phyloP scores from a whole-genome alignment of 1,140 invertebrate genomes.

The Zeugodacus cucurbitae region DNA sequence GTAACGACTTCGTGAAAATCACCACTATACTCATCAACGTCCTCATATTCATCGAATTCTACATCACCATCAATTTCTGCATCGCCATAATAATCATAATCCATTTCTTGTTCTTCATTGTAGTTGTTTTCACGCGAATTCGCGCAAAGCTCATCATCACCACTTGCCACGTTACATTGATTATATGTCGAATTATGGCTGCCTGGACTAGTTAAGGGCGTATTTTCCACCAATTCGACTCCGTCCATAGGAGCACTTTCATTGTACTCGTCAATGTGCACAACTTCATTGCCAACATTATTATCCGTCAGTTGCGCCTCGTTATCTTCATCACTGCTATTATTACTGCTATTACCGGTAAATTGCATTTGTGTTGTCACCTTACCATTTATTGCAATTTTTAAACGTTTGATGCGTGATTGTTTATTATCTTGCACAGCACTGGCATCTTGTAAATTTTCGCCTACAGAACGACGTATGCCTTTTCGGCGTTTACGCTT shows the following conservation, averaged over 20 bases:
- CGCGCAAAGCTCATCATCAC: neutral
- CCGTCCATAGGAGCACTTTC: neutral
- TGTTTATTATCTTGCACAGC: neutral
- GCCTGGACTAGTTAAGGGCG: neutral
- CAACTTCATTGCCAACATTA: neutral
- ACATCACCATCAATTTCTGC: constrained; percentile 29
- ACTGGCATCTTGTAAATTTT: neutral
- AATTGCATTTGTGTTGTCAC: constrained; percentile 45
- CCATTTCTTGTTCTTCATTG: constrained; percentile 22
- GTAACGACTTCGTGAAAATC: constrained; percentile 45
- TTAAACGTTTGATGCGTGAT: constrained; percentile 50
- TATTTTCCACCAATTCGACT: neutral
- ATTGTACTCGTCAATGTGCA: neutral
- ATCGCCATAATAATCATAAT: constrained; percentile 36
- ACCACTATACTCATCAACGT: constrained; percentile 45
- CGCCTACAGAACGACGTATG: neutral
- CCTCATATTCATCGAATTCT: neutral
- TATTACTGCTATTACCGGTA: constrained; percentile 44
- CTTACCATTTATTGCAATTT: constrained; percentile 50
- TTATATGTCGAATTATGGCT: neutral
- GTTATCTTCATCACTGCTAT: constrained; percentile 44
- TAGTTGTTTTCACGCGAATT: neutral
- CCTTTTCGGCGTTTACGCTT: constrained; percentile 42
- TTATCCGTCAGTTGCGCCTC: constrained; percentile 39
- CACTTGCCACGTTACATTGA: neutral